These are phyloP conservation scores for Leptestheria dahalacensis DNA, from an alignment of 1,140 invertebrate species.

Conservation along the genomic window DNA sequence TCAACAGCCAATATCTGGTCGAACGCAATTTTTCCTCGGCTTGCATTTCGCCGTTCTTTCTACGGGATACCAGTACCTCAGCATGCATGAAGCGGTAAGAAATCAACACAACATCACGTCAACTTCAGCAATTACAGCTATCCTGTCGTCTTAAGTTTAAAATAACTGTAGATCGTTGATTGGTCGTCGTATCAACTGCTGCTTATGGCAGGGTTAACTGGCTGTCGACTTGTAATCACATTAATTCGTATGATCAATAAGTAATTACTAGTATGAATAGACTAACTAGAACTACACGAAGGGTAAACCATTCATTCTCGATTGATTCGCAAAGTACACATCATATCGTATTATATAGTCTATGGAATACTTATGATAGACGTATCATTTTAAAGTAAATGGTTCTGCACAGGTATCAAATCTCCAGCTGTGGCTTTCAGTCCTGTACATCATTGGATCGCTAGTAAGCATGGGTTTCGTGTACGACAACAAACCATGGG, in stretches of 20 bases:
- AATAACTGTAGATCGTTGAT: no score
- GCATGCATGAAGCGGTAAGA: no score
- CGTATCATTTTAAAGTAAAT: slow-evolving; percentile 2
- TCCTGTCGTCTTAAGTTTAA: no score
- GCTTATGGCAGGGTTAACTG: no score
- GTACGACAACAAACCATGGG: slow-evolving; percentile 41
- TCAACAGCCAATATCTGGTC: not conserved
- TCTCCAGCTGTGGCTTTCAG: slow-evolving; percentile 35
- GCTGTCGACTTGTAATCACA: no score
- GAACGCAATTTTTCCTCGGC: not conserved
- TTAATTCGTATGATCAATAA: no score
- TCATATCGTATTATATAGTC: not conserved
- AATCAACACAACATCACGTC: no score
- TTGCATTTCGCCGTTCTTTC: not conserved
- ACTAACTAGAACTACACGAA: not conserved
- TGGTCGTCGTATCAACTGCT: no score
- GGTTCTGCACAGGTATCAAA: slow-evolving; percentile 41
- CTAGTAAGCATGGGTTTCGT: slow-evolving; percentile 51
- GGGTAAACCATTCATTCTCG: not conserved
- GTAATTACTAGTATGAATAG: no score
- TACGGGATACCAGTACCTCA: not conserved
- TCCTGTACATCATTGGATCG: slow-evolving; percentile 45
- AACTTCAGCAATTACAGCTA: no score
- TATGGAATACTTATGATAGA: not conserved
- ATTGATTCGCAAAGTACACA: not conserved